A percentile compares a stretch with the other conserved stretches of the same genome.
phyloP scores from a whole-genome alignment of 2,113 vertebrate species.

The Hydrochoerus hydrochaeris region DNA sequence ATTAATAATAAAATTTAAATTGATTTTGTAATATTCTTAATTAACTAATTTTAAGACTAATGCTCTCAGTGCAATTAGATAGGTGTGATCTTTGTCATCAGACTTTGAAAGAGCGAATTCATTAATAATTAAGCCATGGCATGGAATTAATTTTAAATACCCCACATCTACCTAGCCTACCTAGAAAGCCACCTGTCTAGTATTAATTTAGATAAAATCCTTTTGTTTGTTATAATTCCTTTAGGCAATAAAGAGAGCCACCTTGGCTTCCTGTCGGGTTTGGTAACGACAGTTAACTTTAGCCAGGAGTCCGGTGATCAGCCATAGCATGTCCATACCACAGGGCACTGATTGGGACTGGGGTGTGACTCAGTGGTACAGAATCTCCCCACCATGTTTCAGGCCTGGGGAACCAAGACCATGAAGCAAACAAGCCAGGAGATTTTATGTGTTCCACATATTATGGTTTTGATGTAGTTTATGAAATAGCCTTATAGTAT shows the following conservation, averaged over 20 bases:
- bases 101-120: conserved; percentile 64
- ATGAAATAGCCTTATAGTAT: background rate
- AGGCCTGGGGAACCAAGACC: background rate
- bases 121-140: conserved; percentile 66
- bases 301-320: background rate
- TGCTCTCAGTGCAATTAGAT: conserved; percentile 66
- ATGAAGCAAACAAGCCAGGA: background rate
- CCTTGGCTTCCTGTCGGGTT: conserved; percentile 39
- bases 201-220: conserved; percentile 72
- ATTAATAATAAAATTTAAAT: conserved; percentile 69
- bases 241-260: conserved; percentile 44
- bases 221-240: conserved; percentile 58
- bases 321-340: background rate
- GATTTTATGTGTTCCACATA: background rate
- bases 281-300: conserved; percentile 26
- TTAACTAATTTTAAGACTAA: conserved; percentile 72
- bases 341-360: too few relatives aligned
- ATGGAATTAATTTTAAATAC: conserved; percentile 74
- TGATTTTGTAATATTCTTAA: conserved; percentile 72
- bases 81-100: conserved; percentile 59
- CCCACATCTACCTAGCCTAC: background rate
- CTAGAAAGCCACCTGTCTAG: conserved; percentile 49
- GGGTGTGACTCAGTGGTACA: background rate
- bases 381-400: background rate
- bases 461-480: conserved; percentile 8